Evolutionary conservation across 2,797 vertebrate species (phyloP).

Genomic region (Paratrypauchen microcephalus): DNA sequence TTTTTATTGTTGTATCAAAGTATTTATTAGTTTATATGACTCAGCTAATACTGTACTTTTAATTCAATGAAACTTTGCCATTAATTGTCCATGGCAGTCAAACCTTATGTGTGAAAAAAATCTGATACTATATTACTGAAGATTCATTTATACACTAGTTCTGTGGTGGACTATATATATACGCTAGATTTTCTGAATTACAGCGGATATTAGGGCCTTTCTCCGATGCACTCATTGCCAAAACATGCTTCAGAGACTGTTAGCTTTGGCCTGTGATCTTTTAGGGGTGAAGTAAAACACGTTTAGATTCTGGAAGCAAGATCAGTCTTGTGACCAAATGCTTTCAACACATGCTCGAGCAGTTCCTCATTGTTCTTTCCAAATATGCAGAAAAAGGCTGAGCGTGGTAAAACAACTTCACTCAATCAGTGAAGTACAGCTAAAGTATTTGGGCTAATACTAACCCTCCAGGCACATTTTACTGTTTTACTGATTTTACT

Average conservation of each 20-base stretch:
- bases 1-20: no score
- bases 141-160: background rate
- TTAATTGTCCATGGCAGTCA: background rate
- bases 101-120: background rate
- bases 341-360: conserved; percentile 30
- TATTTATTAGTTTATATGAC: no score
- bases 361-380: conserved; percentile 39
- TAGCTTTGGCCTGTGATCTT: background rate
- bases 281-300: background rate
- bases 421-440: conserved; percentile 13
- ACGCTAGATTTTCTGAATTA: background rate
- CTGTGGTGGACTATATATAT: background rate
- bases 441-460: conserved; percentile 2
- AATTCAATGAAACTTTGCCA: background rate
- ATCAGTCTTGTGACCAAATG: conserved; percentile 42
- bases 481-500: conserved; percentile 5
- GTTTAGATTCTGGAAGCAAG: conserved; percentile 12
- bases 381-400: conserved; percentile 3
- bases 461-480: background rate
- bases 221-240: background rate
- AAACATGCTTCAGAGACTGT: background rate
- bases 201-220: background rate
- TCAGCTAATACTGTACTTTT: background rate
- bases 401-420: conserved; percentile 1
- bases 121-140: background rate